Conservation (phyloP, 2,797 vertebrate species). For the Mycteria americana region DNA sequence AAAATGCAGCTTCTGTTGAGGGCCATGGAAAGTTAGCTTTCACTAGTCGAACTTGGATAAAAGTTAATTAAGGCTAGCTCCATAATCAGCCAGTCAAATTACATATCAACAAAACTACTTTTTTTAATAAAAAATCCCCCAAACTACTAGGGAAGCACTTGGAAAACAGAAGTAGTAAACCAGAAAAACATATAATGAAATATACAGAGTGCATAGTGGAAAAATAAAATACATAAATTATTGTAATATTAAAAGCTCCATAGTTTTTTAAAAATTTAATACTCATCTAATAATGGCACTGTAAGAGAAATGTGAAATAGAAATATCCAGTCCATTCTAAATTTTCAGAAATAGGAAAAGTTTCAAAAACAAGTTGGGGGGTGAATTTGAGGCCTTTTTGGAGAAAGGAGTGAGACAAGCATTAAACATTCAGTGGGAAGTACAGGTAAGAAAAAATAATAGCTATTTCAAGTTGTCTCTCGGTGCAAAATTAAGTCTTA, state of each 20-base stretch:
- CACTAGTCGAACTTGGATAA: neutral
- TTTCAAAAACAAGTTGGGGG: neutral
- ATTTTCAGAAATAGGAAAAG: neutral
- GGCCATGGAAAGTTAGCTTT: neutral
- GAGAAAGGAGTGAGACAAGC: neutral
- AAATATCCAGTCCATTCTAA: neutral
- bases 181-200: neutral
- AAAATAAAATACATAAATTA: neutral
- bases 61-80: neutral
- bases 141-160: neutral
- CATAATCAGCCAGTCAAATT: neutral
- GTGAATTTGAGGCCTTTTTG: neutral
- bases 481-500: conserved; percentile 19
- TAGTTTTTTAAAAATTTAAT: neutral
- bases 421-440: neutral
- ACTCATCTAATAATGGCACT: neutral
- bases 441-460: neutral
- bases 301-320: neutral
- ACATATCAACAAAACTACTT: neutral
- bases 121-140: neutral
- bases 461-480: conserved; percentile 9
- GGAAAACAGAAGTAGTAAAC: neutral
- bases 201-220: neutral
- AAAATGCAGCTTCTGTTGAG: neutral
- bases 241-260: neutral